These are phyloP conservation scores for Centropristis striata DNA, from an alignment of 2,113 vertebrate genomes.

Conservation along the genomic window DNA sequence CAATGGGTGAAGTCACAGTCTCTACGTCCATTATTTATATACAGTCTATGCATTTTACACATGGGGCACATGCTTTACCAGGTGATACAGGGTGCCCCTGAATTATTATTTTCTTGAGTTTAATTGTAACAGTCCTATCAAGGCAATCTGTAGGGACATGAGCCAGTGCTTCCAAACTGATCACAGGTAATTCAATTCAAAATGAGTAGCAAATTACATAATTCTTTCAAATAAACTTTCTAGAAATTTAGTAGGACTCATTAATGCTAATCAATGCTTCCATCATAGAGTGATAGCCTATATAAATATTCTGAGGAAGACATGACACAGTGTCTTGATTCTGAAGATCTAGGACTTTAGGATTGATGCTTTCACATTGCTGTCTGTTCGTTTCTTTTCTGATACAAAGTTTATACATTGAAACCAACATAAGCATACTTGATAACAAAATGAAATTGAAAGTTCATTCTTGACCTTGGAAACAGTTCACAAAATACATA, in stretches of 20 bases:
- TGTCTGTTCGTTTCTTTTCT: no score
- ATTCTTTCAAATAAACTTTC: background rate
- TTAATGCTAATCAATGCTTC: background rate
- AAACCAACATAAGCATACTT: background rate
- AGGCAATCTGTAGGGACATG: background rate
- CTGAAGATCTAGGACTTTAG: no score
- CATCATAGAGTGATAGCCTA: background rate
- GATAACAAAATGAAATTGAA: background rate
- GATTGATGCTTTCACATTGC: no score
- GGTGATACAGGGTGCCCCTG: no score
- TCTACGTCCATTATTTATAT: no score
- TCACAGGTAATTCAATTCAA: background rate
- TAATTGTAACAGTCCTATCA: background rate
- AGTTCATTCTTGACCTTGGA: background rate
- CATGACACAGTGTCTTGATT: background rate
- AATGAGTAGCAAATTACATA: background rate
- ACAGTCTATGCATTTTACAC: no score
- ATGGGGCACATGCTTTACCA: no score
- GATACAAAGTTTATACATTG: background rate
- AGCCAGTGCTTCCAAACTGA: background rate
- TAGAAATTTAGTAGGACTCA: no score
- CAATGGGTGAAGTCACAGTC: no score
- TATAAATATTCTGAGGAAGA: background rate
- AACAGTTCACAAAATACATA: background rate
- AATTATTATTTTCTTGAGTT: background rate